Conservation (phyloP, 2,888 invertebrate species). For the Cotesia congregata region DNA sequence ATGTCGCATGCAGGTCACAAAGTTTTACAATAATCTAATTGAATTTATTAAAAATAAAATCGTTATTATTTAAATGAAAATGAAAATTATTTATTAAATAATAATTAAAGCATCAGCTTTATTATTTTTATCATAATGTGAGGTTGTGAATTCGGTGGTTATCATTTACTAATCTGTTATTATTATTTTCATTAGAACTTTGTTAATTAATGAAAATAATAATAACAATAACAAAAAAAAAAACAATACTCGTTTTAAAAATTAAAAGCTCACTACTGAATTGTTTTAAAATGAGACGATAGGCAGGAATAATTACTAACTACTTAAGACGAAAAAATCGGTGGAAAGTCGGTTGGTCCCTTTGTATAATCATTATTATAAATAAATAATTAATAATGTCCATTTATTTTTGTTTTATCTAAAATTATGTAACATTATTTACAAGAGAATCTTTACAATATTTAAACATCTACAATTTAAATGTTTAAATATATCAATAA, state of each 20-base stretch:
- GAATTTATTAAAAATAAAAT: not conserved
- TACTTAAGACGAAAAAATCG: constrained; percentile 67
- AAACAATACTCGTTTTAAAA: constrained; percentile 13
- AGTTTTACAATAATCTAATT: constrained; percentile 6
- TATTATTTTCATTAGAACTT: constrained; percentile 10
- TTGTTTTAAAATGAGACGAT: constrained; percentile 53
- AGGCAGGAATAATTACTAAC: constrained; percentile 63
- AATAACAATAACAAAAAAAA: constrained; percentile 14
- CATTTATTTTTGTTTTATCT: constrained; percentile 49
- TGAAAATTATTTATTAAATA: not conserved
- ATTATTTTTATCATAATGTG: not conserved
- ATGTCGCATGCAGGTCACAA: constrained; percentile 48
- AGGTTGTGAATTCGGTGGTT: constrained; percentile 32
- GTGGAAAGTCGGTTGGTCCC: constrained; percentile 70
- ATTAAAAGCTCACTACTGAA: constrained; percentile 34
- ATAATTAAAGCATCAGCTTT: constrained; percentile 1
- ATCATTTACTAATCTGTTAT: constrained; percentile 19
- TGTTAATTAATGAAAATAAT: constrained; percentile 6
- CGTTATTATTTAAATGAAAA: not conserved
- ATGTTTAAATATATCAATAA: not conserved
- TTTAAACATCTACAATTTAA: constrained; percentile 22
- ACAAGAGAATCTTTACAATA: constrained; percentile 46
- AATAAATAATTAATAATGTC: constrained; percentile 67
- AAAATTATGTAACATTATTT: constrained; percentile 54
- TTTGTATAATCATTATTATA: constrained; percentile 59